A percentile compares a stretch with the other conserved stretches of the same genome.
Evolutionary conservation across 2,113 vertebrate species (phyloP).

Genomic region (Cololabis saira): DNA sequence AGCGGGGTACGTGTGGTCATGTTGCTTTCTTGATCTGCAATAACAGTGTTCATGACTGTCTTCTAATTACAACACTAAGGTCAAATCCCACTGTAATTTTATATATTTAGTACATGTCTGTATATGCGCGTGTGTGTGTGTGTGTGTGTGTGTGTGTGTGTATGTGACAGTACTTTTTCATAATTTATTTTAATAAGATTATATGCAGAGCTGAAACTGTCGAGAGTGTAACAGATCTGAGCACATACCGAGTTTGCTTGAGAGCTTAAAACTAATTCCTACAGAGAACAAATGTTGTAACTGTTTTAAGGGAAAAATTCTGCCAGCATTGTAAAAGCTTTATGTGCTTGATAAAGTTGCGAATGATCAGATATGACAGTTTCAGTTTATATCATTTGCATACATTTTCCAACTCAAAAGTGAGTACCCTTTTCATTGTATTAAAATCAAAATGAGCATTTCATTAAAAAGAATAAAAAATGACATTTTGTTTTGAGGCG

Average conservation of each 20-base stretch:
- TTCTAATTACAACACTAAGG: constrained; percentile 30
- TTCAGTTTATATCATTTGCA: not conserved
- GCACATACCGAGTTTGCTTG: not conserved
- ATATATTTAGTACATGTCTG: not conserved
- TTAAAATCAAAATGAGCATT: too few species aligned
- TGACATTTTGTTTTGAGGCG: not conserved
- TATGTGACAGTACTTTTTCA: not conserved
- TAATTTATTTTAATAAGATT: constrained; percentile 5
- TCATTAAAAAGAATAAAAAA: not conserved
- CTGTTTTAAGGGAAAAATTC: constrained; percentile 3
- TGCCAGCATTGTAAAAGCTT: not conserved
- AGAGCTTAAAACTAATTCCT: not conserved
- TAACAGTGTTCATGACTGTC: constrained; percentile 12
- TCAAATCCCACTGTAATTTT: not conserved
- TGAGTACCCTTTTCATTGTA: too few species aligned
- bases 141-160: not conserved
- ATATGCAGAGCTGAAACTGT: not conserved
- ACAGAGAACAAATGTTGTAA: constrained; percentile 7
- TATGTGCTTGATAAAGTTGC: not conserved
- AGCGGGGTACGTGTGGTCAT: constrained; percentile 54
- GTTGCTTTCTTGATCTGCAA: constrained; percentile 37
- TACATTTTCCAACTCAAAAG: constrained; percentile 3
- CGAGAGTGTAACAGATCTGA: not conserved
- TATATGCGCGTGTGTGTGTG: not conserved
- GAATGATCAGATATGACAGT: constrained; percentile 15